Base-by-base conservation (phyloP, 2,888 invertebrate species). In the Xanthia togata region DNA sequence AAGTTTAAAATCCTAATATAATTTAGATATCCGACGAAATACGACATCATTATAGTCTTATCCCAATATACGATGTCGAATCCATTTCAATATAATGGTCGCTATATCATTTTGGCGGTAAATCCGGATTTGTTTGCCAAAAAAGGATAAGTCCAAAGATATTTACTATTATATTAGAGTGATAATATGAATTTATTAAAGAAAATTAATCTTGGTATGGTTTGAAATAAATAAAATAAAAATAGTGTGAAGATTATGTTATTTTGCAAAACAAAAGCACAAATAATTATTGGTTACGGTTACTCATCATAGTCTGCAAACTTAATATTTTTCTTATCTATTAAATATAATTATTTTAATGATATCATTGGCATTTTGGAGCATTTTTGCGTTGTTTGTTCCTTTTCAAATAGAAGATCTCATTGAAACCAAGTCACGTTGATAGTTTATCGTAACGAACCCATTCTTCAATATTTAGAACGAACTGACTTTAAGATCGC, bases 81-180 rank as follows among this genome's bases (percentile, higher is more conserved):
- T 60, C 59, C 38, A 73, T 74, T 87, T 70, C 44, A 63, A 59
- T 73, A 8, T 50, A 78, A 67, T 77, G 17, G 41, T 26, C 55
- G 31, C 31, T 31, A 31, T 31, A 2, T 31, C 31, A 31, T 31
- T 31, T 31, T 31, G 31, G 31, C 31, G 35, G 35, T 63, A 63
- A 72, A 74, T 70, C 72, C 69, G 79, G 85, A 82, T 87, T 82
- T 57, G 11, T 70, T 35, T 60, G 65, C 73, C 62, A 70, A 79
- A 76, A 72, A 65, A 59, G 70, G 67, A 72, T 5, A n/a, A 70
- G 44, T 60, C 14, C 23, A 70, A 53, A 8, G 20, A 53, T 70
- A 6, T 63, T 41, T 35, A 23, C 12, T 57, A 47, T 31, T 38
- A 26, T 50, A 55, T n/a, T 50, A 41, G 14, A 5, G 12, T 20